Percentiles rank a stretch among this genome's conserved stretches.
Conservation (phyloP, 1,140 invertebrate genomes). For the Solenopsis fugax region DNA sequence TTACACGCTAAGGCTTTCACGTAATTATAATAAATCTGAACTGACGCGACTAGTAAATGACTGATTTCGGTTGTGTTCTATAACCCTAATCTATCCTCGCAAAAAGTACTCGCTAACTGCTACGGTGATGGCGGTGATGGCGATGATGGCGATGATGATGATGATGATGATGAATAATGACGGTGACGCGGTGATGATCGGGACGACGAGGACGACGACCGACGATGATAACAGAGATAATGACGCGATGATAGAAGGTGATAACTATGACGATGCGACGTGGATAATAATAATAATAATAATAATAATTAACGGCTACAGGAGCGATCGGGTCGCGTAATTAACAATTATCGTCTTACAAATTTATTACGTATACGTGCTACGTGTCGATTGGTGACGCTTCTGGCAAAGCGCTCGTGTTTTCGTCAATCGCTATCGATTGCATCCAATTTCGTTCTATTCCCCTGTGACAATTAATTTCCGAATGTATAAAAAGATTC, state of each 20-base stretch:
- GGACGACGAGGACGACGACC: background rate
- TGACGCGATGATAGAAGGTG: slow-evolving; percentile 10
- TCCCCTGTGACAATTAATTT: slow-evolving; percentile 9
- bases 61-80: slow-evolving; percentile 84
- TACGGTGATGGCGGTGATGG: slow-evolving; percentile 15
- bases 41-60: slow-evolving; percentile 87
- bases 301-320: slow-evolving; percentile 51
- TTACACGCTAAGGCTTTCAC: slow-evolving; percentile 75
- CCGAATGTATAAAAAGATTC: slow-evolving; percentile 24
- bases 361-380: slow-evolving; percentile 27
- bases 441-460: background rate
- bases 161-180: background rate
- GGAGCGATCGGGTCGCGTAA: slow-evolving; percentile 32
- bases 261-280: slow-evolving; percentile 19
- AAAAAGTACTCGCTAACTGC: slow-evolving; percentile 30
- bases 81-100: slow-evolving; percentile 51
- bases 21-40: slow-evolving; percentile 80
- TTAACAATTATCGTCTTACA: slow-evolving; percentile 61
- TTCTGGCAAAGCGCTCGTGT: background rate
- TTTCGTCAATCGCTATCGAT: background rate
- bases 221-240: slow-evolving; percentile 46
- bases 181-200: background rate
- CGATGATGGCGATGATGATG: slow-evolving; percentile 1
- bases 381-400: slow-evolving; percentile 23
- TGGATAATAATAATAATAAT: slow-evolving; percentile 36